phyloP scores from a whole-genome alignment of 2,113 vertebrate species.

The Budorcas taxicolor region DNA sequence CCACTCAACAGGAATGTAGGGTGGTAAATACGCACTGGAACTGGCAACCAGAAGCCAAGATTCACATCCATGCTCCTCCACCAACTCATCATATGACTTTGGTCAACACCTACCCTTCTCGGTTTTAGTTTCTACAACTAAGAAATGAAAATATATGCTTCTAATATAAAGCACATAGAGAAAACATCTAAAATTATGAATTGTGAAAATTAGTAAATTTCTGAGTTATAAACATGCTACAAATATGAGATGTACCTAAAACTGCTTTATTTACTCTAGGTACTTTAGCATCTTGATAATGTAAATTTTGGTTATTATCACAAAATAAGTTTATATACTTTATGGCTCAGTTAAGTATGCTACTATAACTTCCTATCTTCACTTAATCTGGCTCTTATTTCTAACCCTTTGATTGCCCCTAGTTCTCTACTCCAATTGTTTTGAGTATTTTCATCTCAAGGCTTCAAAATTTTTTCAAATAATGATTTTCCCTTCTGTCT shows the following conservation, averaged over 20 bases:
- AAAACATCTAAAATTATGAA: not conserved
- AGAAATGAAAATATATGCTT: not conserved
- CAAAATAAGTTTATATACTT: not conserved
- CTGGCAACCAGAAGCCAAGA: not conserved
- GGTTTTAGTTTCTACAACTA: not conserved
- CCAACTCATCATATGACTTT: not conserved
- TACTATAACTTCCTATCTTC: not conserved
- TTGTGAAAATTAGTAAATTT: not conserved
- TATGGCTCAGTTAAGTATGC: not conserved
- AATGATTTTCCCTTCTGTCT: not conserved
- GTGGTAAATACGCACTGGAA: not conserved
- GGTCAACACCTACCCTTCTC: not conserved
- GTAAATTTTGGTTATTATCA: not conserved
- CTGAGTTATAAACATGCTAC: not conserved
- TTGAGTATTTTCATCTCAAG: not conserved
- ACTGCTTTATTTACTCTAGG: not conserved
- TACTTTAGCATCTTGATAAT: not conserved
- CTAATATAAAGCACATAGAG: not conserved
- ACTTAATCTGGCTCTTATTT: not conserved
- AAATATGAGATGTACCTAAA: not conserved
- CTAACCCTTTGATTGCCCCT: not conserved
- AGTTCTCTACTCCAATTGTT: not conserved
- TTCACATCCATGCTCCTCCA: not conserved
- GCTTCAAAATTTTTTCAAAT: not conserved
- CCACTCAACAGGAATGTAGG: not conserved